phyloP scores from a whole-genome alignment of 1,140 invertebrate genomes.

The Pemphigus obesinymphae region DNA sequence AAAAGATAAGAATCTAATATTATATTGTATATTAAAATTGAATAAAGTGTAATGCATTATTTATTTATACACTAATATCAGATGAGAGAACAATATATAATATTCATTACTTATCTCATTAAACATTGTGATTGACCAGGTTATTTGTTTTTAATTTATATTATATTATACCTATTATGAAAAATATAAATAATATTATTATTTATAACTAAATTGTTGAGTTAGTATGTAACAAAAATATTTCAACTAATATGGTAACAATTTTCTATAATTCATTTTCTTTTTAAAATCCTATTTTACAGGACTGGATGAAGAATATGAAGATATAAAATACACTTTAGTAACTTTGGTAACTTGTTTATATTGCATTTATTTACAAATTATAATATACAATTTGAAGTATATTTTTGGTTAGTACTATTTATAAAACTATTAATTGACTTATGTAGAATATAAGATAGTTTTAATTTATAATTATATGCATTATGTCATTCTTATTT shows the following conservation, averaged over 20 bases:
- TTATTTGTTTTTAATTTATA: slow-evolving; percentile 16
- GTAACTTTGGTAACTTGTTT: too few species aligned
- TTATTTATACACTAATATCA: slow-evolving; percentile 28
- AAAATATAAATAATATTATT: slow-evolving; percentile 15
- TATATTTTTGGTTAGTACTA: neutral
- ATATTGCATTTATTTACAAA: neutral
- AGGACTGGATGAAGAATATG: neutral
- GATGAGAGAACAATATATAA: slow-evolving; percentile 36
- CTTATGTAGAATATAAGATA: neutral
- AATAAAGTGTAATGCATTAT: slow-evolving; percentile 1
- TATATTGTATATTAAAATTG: slow-evolving; percentile 4
- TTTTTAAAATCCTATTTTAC: neutral
- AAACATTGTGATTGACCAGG: slow-evolving; percentile 5
- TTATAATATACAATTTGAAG: neutral
- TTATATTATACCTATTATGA: slow-evolving; percentile 4
- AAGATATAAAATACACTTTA: too few species aligned
- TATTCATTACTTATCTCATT: slow-evolving; percentile 28
- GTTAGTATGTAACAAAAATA: neutral
- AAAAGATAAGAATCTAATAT: slow-evolving; percentile 18
- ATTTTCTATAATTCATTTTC: neutral
- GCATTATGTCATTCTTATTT: too few species aligned
- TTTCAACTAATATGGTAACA: neutral
- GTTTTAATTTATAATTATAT: neutral
- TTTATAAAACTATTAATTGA: neutral
- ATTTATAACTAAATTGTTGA: neutral